Base-by-base conservation (phyloP, 2,888 invertebrate genomes). In the Osmoderma eremita region DNA sequence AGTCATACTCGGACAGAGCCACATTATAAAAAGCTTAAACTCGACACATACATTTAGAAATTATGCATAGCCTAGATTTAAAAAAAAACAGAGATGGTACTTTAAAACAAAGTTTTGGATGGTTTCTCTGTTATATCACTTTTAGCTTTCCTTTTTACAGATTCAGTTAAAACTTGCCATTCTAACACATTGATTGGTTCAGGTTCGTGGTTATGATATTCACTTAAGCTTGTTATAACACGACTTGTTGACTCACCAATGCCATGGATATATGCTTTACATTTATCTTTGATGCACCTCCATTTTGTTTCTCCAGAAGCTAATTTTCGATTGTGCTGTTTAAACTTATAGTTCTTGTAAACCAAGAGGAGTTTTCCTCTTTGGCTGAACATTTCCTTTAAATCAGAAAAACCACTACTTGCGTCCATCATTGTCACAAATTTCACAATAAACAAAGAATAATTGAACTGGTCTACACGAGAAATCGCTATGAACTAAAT, bases 321-420 rank as follows among this genome's bases (percentile, higher is more conserved):
- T 15, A 45, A 15, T 45, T 45, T 45, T 45, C 45, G n/a, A 15
- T 45, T 45, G 45, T 45, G 45, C 15, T 45, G n/a, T 45, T 45
- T 45, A 45, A 45, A 45, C 17, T 45, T 45, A 13, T 15, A 45
- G 17, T 45, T 15, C n/a, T 45, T 13, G 8, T 15, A 45, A 45
- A 45, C 45, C 15, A 45, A 45, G 13, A 45, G 45, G 15, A 15
- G n/a, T 45, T 45, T 45, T 45, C 45, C 45, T 45, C 45, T 45
- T 45, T 45, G 45, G 15, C 45, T 15, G 45, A 45, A 15, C 3
- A 45, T 15, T 45, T 45, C 45, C n/a, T 15, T 45, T 45, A 45
- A 45, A 45, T n/a, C 45, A 8, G 45, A 45, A 15, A 15, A 45
- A 45, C 15, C 15, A 45, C 45, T 39, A 39, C n/a, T 39, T 39